These are phyloP conservation scores for Gopherus evgoodei DNA, from an alignment of 2,113 vertebrate genomes.

Conservation along the genomic window DNA sequence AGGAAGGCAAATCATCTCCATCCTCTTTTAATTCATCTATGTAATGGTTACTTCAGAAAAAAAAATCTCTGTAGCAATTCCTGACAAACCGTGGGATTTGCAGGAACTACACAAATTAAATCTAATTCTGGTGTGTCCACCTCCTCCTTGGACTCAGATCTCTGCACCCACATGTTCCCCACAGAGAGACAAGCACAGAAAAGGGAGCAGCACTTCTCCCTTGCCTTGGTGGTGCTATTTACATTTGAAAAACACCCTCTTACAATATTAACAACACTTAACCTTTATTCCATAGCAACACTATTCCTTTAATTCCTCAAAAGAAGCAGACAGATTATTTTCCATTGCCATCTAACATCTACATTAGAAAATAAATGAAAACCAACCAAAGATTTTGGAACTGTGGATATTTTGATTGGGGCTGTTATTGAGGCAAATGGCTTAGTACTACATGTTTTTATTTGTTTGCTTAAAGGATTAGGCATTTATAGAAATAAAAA, in stretches of 20 bases:
- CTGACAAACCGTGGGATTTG: background rate
- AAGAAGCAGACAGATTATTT: background rate
- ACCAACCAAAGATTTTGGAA: background rate
- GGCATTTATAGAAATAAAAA: background rate
- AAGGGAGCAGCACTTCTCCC: background rate
- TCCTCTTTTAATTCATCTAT: slow-evolving; percentile 27
- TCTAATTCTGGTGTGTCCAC: background rate
- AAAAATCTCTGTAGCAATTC: background rate
- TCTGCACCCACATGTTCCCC: background rate
- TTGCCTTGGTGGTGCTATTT: background rate
- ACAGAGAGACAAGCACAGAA: background rate
- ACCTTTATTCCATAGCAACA: background rate
- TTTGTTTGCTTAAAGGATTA: background rate
- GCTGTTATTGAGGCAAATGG: background rate
- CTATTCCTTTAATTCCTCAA: background rate
- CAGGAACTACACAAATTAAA: background rate
- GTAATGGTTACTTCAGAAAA: background rate
- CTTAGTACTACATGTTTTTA: background rate
- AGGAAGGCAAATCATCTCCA: slow-evolving; percentile 11
- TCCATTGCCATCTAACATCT: background rate
- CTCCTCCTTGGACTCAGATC: background rate
- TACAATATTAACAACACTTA: background rate
- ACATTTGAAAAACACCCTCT: fast-evolving
- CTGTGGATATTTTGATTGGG: background rate
- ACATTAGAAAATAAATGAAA: background rate